A percentile compares a stretch with the other conserved stretches of the same genome.
Conservation (phyloP, 1,140 invertebrate genomes). For the Trinorchestia longiramus region DNA sequence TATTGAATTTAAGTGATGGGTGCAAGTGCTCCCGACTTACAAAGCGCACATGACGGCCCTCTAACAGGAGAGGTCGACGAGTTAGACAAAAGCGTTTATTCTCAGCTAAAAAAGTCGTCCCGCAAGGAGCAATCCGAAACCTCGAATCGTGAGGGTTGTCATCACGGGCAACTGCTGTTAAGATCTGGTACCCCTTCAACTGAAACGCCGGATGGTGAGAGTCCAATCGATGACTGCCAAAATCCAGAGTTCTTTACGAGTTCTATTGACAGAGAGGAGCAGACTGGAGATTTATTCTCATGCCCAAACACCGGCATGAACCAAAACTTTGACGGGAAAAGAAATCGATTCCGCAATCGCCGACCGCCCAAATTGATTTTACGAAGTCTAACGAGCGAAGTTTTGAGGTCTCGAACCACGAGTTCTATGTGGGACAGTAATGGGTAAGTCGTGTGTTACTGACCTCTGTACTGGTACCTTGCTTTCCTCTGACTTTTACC, state of each 20-base stretch:
- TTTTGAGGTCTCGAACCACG: conserved; percentile 28
- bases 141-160: background rate
- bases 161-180: background rate
- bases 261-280: background rate
- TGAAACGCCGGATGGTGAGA: background rate
- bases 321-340: background rate
- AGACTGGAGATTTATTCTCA: background rate
- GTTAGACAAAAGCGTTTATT: conserved; percentile 5
- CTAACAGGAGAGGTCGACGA: background rate
- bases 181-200: background rate
- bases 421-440: conserved; percentile 31
- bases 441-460: background rate
- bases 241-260: background rate
- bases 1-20: background rate
- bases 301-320: background rate
- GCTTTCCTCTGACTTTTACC: background rate
- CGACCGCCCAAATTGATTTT: background rate
- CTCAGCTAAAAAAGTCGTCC: background rate
- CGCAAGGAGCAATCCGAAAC: background rate
- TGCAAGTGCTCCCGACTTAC: background rate
- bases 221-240: background rate
- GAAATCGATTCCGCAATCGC: background rate
- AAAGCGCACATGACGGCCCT: background rate
- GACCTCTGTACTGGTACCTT: background rate
- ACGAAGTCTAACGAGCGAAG: background rate